These are phyloP conservation scores for Irena cyanogastra DNA, from an alignment of 2,113 vertebrate species.

Conservation along the genomic window DNA sequence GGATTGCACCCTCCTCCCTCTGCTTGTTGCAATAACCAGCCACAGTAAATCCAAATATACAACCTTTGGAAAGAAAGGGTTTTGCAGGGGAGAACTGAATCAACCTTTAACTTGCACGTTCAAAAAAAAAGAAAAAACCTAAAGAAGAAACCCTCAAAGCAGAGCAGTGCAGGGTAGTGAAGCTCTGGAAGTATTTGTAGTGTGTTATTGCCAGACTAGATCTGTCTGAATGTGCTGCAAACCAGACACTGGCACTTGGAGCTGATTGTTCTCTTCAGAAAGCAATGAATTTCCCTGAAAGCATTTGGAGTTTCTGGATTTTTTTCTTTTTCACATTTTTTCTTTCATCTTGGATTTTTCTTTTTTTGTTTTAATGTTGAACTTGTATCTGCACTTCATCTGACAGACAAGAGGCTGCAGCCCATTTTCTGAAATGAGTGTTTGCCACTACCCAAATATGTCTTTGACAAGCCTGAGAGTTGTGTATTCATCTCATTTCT, in stretches of 20 bases:
- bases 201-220: constrained; percentile 39
- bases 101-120: constrained; percentile 47
- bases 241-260: constrained; percentile 1
- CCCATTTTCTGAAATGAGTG: constrained; percentile 17
- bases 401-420: background rate
- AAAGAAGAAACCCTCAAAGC: background rate
- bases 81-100: constrained; percentile 56
- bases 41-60: constrained; percentile 56
- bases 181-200: constrained; percentile 14
- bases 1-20: constrained; percentile 34
- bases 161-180: constrained; percentile 2
- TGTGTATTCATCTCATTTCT: constrained; percentile 33
- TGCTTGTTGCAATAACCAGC: constrained; percentile 46
- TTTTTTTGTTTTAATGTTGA: constrained; percentile 48
- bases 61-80: background rate
- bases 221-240: constrained; percentile 12
- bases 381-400: constrained; percentile 17
- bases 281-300: constrained; percentile 19
- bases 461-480: constrained; percentile 2
- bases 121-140: background rate
- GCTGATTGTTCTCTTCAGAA: constrained; percentile 23
- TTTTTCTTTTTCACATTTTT: background rate
- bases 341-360: constrained; percentile 31
- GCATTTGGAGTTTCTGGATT: background rate
- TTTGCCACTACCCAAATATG: constrained; percentile 6